These are phyloP conservation scores for Callinectes sapidus DNA, from an alignment of 2,888 invertebrate genomes.

Conservation along the genomic window DNA sequence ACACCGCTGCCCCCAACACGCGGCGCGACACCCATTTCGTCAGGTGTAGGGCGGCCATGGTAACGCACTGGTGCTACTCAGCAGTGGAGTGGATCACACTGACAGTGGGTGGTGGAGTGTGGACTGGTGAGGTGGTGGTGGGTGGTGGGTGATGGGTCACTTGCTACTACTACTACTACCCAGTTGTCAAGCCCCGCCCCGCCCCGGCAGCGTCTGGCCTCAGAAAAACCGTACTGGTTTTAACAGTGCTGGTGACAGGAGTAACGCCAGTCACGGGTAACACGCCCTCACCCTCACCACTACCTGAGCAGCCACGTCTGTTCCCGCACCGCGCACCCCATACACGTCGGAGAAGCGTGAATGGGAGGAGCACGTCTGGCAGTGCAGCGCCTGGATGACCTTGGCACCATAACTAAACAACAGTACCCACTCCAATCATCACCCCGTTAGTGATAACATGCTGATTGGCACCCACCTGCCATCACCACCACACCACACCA, in stretches of 20 bases:
- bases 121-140: no score
- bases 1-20: background rate
- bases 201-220: background rate
- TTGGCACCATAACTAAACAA: background rate
- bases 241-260: background rate
- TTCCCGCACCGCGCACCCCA: background rate
- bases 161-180: background rate
- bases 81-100: background rate
- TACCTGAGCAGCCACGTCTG: background rate
- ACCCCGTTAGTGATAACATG: background rate
- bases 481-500: background rate
- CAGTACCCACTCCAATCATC: background rate
- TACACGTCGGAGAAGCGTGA: background rate
- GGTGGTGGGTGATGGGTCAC: background rate
- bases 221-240: background rate
- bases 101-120: background rate
- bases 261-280: background rate
- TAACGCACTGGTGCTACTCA: background rate
- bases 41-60: constrained; percentile 11
- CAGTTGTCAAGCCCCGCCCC: background rate
- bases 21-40: background rate
- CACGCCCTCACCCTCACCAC: background rate
- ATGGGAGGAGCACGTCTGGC: background rate
- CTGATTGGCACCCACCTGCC: background rate
- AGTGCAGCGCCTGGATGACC: background rate